Evolutionary conservation across 2,888 invertebrate species (phyloP).

Genomic region (Hypselothyrea guttata): DNA sequence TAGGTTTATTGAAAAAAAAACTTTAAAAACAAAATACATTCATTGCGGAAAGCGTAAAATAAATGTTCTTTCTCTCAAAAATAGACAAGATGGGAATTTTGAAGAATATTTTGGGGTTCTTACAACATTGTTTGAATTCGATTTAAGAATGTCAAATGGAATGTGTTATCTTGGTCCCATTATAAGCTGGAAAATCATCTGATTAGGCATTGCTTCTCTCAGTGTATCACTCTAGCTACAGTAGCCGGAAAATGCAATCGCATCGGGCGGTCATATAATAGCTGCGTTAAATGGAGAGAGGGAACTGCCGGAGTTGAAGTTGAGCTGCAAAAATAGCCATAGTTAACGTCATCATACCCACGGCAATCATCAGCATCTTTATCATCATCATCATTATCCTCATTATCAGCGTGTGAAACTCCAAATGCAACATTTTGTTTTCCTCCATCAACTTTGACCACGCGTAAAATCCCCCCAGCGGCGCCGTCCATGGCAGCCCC

Average conservation of each 20-base stretch:
- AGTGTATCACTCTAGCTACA: slow-evolving; percentile 6
- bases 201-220: too few species aligned
- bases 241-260: slow-evolving; percentile 38
- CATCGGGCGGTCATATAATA: slow-evolving; percentile 37
- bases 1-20: too few species aligned
- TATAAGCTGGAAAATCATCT: too few species aligned
- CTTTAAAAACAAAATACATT: too few species aligned
- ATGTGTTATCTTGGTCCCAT: too few species aligned
- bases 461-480: slow-evolving; percentile 19
- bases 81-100: too few species aligned
- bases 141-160: too few species aligned
- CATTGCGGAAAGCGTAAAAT: too few species aligned
- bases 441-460: slow-evolving; percentile 37
- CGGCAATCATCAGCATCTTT: slow-evolving; percentile 13
- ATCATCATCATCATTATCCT: slow-evolving; percentile 9
- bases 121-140: too few species aligned
- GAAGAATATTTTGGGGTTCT: too few species aligned
- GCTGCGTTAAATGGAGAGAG: slow-evolving; percentile 5
- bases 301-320: neutral
- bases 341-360: slow-evolving; percentile 19
- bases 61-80: too few species aligned
- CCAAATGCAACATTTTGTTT: slow-evolving; percentile 53
- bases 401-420: slow-evolving; percentile 17
- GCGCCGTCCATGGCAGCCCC: neutral
- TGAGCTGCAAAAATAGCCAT: slow-evolving; percentile 4